Percentiles rank a stretch among this genome's conserved stretches.
Evolutionary conservation across 1,140 invertebrate species (phyloP).

Genomic region (Papilio dardanus): DNA sequence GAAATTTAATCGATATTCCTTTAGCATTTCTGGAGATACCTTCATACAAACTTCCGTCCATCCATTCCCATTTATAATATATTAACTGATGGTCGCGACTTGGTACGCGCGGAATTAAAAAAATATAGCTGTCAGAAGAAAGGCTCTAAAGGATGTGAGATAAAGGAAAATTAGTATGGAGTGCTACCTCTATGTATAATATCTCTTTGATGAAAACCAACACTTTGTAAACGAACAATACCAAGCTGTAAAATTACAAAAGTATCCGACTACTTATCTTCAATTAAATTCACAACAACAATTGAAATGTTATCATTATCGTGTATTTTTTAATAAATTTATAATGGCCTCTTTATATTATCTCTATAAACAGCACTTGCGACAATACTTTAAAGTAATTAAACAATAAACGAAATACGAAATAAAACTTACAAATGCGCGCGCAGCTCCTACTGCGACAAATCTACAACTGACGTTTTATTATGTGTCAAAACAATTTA

Average conservation of each 20-base stretch:
- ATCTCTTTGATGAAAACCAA: too few species aligned
- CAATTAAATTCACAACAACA: not conserved
- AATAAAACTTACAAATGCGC: constrained; percentile 12
- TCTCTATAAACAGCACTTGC: constrained; percentile 6
- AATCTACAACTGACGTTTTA: constrained; percentile 8
- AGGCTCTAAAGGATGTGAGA: too few species aligned
- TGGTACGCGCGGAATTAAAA: too few species aligned
- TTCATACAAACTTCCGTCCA: too few species aligned
- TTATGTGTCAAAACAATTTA: constrained; percentile 27
- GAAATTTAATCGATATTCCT: too few species aligned
- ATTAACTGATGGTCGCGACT: too few species aligned
- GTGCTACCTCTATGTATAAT: too few species aligned
- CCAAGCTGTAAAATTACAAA: not conserved
- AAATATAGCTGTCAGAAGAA: too few species aligned
- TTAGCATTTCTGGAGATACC: too few species aligned
- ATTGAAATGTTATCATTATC: constrained; percentile 23
- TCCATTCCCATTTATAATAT: too few species aligned
- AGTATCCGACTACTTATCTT: not conserved
- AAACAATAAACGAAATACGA: not conserved
- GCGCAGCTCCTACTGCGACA: too few species aligned
- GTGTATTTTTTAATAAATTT: not conserved
- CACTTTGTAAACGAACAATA: not conserved
- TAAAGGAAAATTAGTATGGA: too few species aligned
- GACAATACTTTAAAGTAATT: not conserved
- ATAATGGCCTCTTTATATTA: constrained; percentile 22